Conservation (phyloP, 1,140 invertebrate species). For the Papilio polytes region DNA sequence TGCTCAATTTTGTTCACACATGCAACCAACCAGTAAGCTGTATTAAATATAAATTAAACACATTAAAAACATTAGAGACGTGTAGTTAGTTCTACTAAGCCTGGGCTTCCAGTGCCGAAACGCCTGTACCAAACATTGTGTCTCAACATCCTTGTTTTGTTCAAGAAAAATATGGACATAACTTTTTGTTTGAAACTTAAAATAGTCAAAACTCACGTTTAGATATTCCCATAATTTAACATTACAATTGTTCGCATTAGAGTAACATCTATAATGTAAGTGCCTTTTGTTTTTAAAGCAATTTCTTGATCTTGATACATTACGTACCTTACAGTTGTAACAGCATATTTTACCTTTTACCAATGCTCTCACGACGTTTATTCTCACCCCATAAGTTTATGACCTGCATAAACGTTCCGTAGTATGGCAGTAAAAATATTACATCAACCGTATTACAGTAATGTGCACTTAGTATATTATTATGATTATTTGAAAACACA, state of each 20-base stretch:
- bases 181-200: too few species aligned
- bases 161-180: too few species aligned
- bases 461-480: neutral
- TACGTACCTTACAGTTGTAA: conserved; percentile 32
- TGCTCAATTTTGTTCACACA: conserved; percentile 45
- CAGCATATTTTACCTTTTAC: conserved; percentile 55
- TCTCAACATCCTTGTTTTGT: too few species aligned
- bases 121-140: too few species aligned
- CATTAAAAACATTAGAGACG: too few species aligned
- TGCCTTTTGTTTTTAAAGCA: too few species aligned
- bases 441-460: conserved; percentile 3
- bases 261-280: too few species aligned
- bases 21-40: conserved; percentile 26
- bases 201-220: too few species aligned
- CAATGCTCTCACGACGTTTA: conserved; percentile 41
- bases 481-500: neutral
- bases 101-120: too few species aligned
- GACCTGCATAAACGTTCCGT: conserved; percentile 49
- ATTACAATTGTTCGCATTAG: neutral
- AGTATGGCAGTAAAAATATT: conserved; percentile 44
- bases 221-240: too few species aligned
- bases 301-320: neutral
- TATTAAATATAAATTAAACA: neutral
- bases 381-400: conserved; percentile 47
- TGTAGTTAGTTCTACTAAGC: too few species aligned